These are phyloP conservation scores for Microchrysa polita DNA, from an alignment of 2,888 invertebrate species.

Conservation along the genomic window DNA sequence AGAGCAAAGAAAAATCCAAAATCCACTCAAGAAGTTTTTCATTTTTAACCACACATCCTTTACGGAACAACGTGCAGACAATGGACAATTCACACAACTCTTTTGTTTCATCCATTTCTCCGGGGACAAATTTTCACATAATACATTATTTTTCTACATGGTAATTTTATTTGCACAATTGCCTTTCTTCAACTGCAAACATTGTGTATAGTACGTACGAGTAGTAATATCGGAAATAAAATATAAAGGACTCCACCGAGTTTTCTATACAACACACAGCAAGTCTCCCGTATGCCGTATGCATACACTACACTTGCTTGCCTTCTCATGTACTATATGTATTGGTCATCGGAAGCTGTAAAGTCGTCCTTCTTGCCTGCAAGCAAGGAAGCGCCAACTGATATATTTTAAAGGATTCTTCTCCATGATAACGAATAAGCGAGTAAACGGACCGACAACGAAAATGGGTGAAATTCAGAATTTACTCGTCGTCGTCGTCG, in stretches of 20 bases:
- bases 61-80: slow-evolving; percentile 25
- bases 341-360: slow-evolving; percentile 42
- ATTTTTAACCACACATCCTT: slow-evolving; percentile 10
- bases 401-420: slow-evolving; percentile 42
- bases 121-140: slow-evolving; percentile 41
- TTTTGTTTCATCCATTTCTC: slow-evolving; percentile 16
- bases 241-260: slow-evolving; percentile 47
- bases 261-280: slow-evolving; percentile 33
- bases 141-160: slow-evolving; percentile 46
- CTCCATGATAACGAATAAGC: slow-evolving; percentile 19
- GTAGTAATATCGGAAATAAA: slow-evolving; percentile 50
- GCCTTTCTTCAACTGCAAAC: slow-evolving; percentile 48
- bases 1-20: background rate
- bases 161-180: slow-evolving; percentile 50
- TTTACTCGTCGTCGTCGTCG: background rate
- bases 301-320: too few species aligned
- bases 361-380: slow-evolving; percentile 41
- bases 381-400: slow-evolving; percentile 38
- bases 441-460: slow-evolving; percentile 20
- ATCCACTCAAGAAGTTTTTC: slow-evolving; percentile 31
- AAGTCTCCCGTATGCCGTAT: slow-evolving; percentile 2
- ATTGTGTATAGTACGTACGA: too few species aligned
- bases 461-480: slow-evolving; percentile 21
- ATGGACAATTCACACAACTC: slow-evolving; percentile 10
- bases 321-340: slow-evolving; percentile 35